Conservation (phyloP, 2,888 invertebrate species). For the Macrosiphum euphorbiae region DNA sequence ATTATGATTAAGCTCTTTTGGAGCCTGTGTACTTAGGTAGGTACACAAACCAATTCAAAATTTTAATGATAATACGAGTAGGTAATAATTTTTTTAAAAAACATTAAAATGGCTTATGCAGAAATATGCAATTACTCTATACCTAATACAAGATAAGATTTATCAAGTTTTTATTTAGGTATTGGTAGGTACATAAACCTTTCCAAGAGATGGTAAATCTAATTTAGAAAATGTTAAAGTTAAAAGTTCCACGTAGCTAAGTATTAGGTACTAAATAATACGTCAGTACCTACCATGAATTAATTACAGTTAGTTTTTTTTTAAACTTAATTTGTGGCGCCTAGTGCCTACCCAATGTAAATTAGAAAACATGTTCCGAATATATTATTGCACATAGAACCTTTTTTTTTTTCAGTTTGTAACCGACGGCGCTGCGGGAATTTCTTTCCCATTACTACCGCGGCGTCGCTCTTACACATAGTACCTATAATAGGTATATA, state of each 20-base stretch:
- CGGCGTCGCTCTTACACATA: no score
- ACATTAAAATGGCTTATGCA: no score
- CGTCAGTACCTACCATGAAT: background rate
- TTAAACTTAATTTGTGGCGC: background rate
- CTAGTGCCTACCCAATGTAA: background rate
- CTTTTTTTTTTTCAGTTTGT: no score
- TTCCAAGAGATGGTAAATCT: background rate
- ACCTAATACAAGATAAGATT: no score
- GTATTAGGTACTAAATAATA: background rate
- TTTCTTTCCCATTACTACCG: no score
- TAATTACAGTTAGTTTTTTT: no score
- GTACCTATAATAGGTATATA: background rate
- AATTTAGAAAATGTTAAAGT: background rate
- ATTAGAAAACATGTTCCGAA: background rate
- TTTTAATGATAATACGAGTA: background rate
- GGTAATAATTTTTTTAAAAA: no score
- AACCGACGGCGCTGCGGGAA: no score
- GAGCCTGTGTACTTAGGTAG: background rate
- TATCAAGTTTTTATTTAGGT: background rate
- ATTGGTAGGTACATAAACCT: background rate
- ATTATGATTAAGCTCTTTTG: background rate
- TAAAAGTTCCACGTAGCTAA: background rate
- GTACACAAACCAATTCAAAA: background rate
- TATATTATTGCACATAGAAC: background rate
- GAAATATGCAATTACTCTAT: no score